phyloP scores from a whole-genome alignment of 2,797 vertebrate species.

The Notamacropus eugenii region DNA sequence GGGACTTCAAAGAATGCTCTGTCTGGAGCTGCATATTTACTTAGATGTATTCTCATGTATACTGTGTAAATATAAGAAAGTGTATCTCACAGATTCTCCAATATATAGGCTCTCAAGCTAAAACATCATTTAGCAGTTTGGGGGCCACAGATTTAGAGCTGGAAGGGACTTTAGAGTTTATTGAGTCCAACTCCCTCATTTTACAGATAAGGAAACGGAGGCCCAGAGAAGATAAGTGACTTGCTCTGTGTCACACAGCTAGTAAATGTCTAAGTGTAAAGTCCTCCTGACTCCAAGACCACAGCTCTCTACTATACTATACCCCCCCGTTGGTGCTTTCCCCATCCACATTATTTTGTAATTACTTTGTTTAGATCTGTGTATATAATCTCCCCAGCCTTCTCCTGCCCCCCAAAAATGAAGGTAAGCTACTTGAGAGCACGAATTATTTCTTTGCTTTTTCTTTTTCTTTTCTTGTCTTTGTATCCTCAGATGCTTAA shows the following conservation, averaged over 20 bases:
- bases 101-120: not conserved
- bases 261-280: not conserved
- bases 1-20: slow-evolving; percentile 8
- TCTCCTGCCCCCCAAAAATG: not conserved
- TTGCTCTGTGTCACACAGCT: not conserved
- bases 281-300: not conserved
- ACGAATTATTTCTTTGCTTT: not conserved
- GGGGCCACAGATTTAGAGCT: too few species aligned
- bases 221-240: not conserved
- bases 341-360: not conserved
- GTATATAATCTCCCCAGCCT: not conserved
- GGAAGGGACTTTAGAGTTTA: not conserved
- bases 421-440: not conserved
- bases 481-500: not conserved
- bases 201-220: not conserved
- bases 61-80: slow-evolving; percentile 38
- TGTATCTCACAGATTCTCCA: not conserved
- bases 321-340: not conserved
- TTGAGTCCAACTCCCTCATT: not conserved
- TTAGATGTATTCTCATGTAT: not conserved
- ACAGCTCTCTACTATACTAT: not conserved
- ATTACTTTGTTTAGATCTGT: not conserved
- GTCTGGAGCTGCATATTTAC: not conserved
- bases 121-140: not conserved
- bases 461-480: not conserved